Conservation (phyloP, 2,113 vertebrate species). For the Gavia stellata region DNA sequence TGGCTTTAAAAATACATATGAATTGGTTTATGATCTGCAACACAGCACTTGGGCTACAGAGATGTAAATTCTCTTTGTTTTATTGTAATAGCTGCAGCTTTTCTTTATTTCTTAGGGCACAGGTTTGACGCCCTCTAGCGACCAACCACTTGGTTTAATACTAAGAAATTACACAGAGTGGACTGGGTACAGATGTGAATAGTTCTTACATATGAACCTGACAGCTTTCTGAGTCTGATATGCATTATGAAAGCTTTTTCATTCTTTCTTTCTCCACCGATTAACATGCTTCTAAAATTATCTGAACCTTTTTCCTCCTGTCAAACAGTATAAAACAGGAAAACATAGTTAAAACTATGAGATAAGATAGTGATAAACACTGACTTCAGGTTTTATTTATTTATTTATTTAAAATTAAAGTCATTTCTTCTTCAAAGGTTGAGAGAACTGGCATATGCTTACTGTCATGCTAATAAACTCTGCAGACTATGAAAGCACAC, state of each 20-base stretch:
- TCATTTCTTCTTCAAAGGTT: slow-evolving; percentile 9
- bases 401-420: slow-evolving; percentile 25
- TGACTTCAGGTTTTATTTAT: background rate
- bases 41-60: background rate
- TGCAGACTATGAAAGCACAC: slow-evolving; percentile 10
- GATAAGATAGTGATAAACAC: background rate
- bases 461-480: background rate
- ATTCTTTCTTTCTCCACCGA: background rate
- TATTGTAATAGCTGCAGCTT: background rate
- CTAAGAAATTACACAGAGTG: background rate
- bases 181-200: background rate
- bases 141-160: background rate
- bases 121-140: slow-evolving; percentile 32
- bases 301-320: background rate
- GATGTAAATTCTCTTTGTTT: background rate
- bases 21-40: background rate
- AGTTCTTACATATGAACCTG: background rate
- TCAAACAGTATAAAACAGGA: background rate
- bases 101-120: slow-evolving; percentile 1
- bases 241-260: background rate
- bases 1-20: background rate
- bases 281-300: background rate
- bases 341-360: background rate
- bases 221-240: background rate
- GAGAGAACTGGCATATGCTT: slow-evolving; percentile 12